phyloP scores from a whole-genome alignment of 2,888 invertebrate species.

The Acutogordius australiensis region DNA sequence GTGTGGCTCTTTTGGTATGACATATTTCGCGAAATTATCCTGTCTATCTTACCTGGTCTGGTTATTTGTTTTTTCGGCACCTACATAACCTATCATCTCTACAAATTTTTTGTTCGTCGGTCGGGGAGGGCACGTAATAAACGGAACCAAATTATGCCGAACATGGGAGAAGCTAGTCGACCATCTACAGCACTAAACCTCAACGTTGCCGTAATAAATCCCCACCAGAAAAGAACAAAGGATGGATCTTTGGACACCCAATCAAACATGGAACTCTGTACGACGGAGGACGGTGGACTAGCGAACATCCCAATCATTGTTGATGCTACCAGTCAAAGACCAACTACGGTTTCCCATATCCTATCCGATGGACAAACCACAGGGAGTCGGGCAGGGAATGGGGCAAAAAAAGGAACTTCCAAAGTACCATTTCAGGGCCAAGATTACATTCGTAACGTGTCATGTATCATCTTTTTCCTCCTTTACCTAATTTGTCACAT shows the following conservation, averaged over 20 bases:
- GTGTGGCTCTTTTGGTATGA: conserved; percentile 2
- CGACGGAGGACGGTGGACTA: no score
- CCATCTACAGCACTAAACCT: not conserved
- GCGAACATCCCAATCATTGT: no score
- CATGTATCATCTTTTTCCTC: not conserved
- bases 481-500: not conserved
- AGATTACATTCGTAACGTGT: not conserved
- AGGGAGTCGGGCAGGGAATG: not conserved
- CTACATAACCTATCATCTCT: not conserved
- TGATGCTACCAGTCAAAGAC: no score
- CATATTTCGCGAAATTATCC: not conserved
- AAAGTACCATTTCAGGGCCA: not conserved
- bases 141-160: not conserved
- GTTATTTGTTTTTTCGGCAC: not conserved
- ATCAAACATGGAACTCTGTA: no score
- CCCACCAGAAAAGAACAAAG: no score
- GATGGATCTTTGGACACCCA: no score
- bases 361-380: no score
- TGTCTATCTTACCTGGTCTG: not conserved
- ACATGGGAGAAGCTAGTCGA: not conserved
- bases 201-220: not conserved
- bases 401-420: no score
- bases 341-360: no score
- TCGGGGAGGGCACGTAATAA: not conserved
- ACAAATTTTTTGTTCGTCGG: not conserved